These are phyloP conservation scores for Netelia inedita DNA, from an alignment of 2,888 invertebrate species.

Conservation along the genomic window DNA sequence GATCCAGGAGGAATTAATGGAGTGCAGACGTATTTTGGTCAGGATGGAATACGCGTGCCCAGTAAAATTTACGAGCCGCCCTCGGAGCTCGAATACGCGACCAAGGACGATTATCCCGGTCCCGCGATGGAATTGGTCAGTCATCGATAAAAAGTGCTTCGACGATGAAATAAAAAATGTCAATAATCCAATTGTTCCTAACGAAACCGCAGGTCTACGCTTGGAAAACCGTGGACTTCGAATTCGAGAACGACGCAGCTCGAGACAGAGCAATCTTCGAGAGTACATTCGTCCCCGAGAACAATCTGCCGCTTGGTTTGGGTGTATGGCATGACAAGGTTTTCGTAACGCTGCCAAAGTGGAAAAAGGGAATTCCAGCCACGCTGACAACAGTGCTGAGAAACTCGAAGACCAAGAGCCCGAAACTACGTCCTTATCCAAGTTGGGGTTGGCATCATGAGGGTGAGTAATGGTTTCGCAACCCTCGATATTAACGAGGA, in stretches of 20 bases:
- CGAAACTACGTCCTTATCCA: constrained; percentile 91
- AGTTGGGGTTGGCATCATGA: constrained; percentile 89
- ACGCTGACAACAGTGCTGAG: constrained; percentile 90
- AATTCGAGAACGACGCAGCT: constrained; percentile 88
- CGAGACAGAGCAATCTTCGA: constrained; percentile 87
- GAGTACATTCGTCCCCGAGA: constrained; percentile 89
- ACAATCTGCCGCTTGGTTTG: constrained; percentile 91
- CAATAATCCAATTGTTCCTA: constrained; percentile 1
- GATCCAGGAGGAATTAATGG: constrained; percentile 46
- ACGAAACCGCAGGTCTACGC: constrained; percentile 86
- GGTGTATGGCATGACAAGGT: constrained; percentile 90
- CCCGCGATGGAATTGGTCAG: constrained; percentile 82
- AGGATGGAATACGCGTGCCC: constrained; percentile 63
- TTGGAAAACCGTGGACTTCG: constrained; percentile 92
- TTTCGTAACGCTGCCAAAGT: constrained; percentile 92
- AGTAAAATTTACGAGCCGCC: constrained; percentile 74
- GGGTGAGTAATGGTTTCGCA: constrained; percentile 82
- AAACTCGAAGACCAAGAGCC: constrained; percentile 87
- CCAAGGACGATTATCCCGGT: constrained; percentile 81
- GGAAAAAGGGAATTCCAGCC: constrained; percentile 91
- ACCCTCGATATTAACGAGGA: neutral
- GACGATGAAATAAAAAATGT: constrained; percentile 3
- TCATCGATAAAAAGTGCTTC: neutral
- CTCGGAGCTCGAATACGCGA: constrained; percentile 65
- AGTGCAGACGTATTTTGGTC: constrained; percentile 48